Percentiles rank a stretch among this genome's conserved stretches.
phyloP scores from a whole-genome alignment of 2,888 invertebrate species.

The Ceraclea dissimilis region DNA sequence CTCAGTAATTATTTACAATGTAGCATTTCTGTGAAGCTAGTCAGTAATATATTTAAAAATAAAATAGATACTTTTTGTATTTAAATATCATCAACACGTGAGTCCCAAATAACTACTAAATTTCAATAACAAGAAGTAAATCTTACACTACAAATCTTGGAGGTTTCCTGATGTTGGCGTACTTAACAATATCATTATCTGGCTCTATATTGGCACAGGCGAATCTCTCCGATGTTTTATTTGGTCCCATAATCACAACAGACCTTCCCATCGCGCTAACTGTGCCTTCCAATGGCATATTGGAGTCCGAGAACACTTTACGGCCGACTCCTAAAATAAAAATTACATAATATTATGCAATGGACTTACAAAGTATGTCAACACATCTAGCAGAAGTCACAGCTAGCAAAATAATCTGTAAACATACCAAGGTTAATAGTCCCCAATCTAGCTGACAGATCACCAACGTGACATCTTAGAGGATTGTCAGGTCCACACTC shows the following conservation, averaged over 20 bases:
- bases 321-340: slow-evolving; percentile 53
- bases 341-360: too few relatives aligned
- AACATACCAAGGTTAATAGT: slow-evolving; percentile 44
- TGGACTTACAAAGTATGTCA: not conserved
- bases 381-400: too few relatives aligned
- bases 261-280: slow-evolving; percentile 77
- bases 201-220: slow-evolving; percentile 90
- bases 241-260: slow-evolving; percentile 74
- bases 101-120: too few relatives aligned
- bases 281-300: slow-evolving; percentile 75
- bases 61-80: too few relatives aligned
- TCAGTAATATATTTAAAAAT: too few relatives aligned
- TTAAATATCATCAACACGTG: too few relatives aligned
- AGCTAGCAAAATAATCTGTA: too few relatives aligned
- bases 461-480: slow-evolving; percentile 84
- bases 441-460: slow-evolving; percentile 77
- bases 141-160: slow-evolving; percentile 82
- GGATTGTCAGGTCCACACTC: slow-evolving; percentile 88
- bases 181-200: slow-evolving; percentile 85
- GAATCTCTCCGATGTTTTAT: slow-evolving; percentile 60
- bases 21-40: too few relatives aligned
- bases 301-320: slow-evolving; percentile 74
- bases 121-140: too few relatives aligned
- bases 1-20: too few relatives aligned
- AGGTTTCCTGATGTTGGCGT: slow-evolving; percentile 77